phyloP scores from a whole-genome alignment of 2,888 invertebrate genomes.

The Polydrusus cervinus region DNA sequence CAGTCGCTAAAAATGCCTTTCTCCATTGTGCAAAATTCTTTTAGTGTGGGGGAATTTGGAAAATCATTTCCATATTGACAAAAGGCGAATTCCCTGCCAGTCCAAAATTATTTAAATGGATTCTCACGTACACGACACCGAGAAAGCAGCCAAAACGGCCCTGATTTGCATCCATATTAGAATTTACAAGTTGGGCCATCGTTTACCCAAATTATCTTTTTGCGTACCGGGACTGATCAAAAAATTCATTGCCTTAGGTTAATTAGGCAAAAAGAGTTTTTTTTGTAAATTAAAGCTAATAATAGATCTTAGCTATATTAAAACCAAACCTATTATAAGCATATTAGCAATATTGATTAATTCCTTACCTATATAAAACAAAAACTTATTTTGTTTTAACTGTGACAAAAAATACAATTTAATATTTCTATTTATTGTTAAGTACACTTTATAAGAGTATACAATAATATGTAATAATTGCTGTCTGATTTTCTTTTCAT shows the following conservation, averaged over 20 bases:
- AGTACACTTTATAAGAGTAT: not conserved
- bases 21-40: slow-evolving; percentile 38
- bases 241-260: not conserved
- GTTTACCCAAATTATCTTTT: slow-evolving; percentile 45
- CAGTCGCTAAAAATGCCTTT: slow-evolving; percentile 24
- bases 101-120: slow-evolving; percentile 53
- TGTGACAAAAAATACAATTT: no score
- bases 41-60: slow-evolving; percentile 37
- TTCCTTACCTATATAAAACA: no score
- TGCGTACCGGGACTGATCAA: not conserved
- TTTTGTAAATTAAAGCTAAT: no score
- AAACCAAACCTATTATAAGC: no score
- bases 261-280: not conserved
- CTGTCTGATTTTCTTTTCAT: not conserved
- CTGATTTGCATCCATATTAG: slow-evolving; percentile 53
- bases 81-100: slow-evolving; percentile 47
- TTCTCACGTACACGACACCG: slow-evolving; percentile 51
- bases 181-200: slow-evolving; percentile 50
- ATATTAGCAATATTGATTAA: no score
- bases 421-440: no score
- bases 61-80: slow-evolving; percentile 54
- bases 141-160: slow-evolving; percentile 40
- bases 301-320: no score
- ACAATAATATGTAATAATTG: not conserved
- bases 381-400: not conserved